Evolutionary conservation across 1,140 invertebrate species (phyloP).

Genomic region (Thaumatotibia leucotreta): DNA sequence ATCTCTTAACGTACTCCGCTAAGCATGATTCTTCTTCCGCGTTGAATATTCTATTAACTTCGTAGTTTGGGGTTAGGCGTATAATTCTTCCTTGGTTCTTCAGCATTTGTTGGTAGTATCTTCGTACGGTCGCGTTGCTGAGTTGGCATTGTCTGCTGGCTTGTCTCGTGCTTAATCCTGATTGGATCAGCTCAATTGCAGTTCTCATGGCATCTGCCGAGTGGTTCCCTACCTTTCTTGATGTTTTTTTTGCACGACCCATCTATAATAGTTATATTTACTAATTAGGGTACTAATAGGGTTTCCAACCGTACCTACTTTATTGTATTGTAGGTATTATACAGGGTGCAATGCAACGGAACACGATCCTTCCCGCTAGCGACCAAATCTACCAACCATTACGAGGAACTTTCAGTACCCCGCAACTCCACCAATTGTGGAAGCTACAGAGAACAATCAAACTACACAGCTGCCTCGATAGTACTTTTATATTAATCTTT

Average conservation of each 20-base stretch:
- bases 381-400: too few species aligned
- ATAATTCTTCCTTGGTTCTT: background rate
- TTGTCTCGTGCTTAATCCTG: background rate
- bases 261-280: background rate
- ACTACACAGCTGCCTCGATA: too few species aligned
- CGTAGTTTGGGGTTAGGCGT: background rate
- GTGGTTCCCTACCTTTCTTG: background rate
- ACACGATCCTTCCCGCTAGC: too few species aligned
- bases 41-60: background rate
- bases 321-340: too few species aligned
- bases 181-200: background rate
- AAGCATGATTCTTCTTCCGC: background rate
- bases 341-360: too few species aligned
- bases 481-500: too few species aligned
- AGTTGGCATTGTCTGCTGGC: background rate
- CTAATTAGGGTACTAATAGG: too few species aligned
- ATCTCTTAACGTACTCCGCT: background rate
- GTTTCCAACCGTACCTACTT: too few species aligned
- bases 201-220: background rate
- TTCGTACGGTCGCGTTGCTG: background rate
- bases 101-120: background rate
- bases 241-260: background rate
- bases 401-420: too few species aligned
- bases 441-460: too few species aligned
- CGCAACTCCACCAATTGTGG: too few species aligned